Conservation (phyloP, 1,140 invertebrate genomes). For the Papilio machaon region DNA sequence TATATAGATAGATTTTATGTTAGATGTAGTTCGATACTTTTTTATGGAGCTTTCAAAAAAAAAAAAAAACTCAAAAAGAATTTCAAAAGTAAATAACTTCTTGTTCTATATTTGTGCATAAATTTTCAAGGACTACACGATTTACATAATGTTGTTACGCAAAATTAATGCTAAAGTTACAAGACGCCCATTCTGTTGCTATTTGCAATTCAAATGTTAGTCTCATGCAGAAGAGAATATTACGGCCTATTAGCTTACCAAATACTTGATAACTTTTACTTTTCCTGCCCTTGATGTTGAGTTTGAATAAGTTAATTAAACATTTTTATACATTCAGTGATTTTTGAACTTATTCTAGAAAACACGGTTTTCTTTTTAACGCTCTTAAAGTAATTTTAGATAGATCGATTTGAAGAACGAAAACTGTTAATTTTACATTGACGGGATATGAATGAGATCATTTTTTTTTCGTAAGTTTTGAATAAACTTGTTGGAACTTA, state of each 20-base stretch:
- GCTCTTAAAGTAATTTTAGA: too few relatives aligned
- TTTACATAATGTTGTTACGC: conserved; percentile 20
- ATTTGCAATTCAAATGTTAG: conserved; percentile 11
- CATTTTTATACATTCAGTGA: neutral
- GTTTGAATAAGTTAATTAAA: neutral
- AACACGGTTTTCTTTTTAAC: too few relatives aligned
- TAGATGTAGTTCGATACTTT: too few relatives aligned
- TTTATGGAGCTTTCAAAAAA: neutral
- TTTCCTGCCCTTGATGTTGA: neutral
- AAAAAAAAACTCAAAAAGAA: neutral
- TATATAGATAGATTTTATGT: too few relatives aligned
- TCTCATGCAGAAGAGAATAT: neutral
- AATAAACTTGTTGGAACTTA: too few relatives aligned
- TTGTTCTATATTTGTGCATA: neutral
- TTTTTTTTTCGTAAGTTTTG: too few relatives aligned
- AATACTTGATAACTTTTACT: conserved; percentile 7
- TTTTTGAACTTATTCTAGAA: too few relatives aligned
- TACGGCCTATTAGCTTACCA: conserved; percentile 5
- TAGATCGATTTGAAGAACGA: too few relatives aligned
- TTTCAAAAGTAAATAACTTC: neutral
- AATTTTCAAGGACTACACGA: conserved; percentile 1
- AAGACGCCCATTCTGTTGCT: neutral
- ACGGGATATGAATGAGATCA: too few relatives aligned
- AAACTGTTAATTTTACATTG: too few relatives aligned
- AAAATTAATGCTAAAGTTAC: conserved; percentile 15